Conservation (phyloP, 2,888 invertebrate species). For the Amblyteles armatorius region DNA sequence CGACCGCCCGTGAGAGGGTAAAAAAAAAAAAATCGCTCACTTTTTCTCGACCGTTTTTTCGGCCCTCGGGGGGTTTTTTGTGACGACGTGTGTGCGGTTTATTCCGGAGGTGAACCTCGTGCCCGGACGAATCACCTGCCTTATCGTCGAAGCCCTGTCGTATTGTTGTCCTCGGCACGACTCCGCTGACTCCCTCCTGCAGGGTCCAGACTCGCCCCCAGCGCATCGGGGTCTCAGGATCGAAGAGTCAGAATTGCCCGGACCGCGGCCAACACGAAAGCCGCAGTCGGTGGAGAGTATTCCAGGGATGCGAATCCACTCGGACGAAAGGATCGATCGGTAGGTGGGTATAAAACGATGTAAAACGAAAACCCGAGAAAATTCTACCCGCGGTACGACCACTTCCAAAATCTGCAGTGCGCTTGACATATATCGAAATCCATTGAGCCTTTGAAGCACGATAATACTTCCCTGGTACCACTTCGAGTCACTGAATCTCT, state of each 20-base stretch:
- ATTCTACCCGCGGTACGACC: background rate
- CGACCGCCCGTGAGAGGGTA: background rate
- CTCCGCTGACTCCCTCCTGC: constrained; percentile 23
- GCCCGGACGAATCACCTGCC: constrained; percentile 46
- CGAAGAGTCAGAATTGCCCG: constrained; percentile 44
- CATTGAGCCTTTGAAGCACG: background rate
- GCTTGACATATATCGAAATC: background rate
- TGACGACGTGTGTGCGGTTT: background rate
- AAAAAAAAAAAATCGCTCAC: background rate
- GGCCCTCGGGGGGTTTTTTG: constrained; percentile 19
- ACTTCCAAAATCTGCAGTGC: background rate
- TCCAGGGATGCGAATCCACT: constrained; percentile 3
- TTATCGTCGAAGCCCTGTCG: constrained; percentile 53
- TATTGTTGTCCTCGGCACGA: constrained; percentile 53
- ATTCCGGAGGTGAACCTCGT: constrained; percentile 41
- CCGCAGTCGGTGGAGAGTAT: background rate
- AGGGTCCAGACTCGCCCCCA: constrained; percentile 32
- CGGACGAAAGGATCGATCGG: background rate
- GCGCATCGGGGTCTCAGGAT: constrained; percentile 39
- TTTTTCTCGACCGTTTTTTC: constrained; percentile 16
- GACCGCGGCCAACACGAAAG: constrained; percentile 38
- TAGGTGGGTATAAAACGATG: background rate
- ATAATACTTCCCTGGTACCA: background rate
- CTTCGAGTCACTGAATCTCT: background rate
- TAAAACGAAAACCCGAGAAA: background rate